Evolutionary conservation across 2,797 vertebrate genomes (phyloP).

Genomic region (Synanceia verrucosa): DNA sequence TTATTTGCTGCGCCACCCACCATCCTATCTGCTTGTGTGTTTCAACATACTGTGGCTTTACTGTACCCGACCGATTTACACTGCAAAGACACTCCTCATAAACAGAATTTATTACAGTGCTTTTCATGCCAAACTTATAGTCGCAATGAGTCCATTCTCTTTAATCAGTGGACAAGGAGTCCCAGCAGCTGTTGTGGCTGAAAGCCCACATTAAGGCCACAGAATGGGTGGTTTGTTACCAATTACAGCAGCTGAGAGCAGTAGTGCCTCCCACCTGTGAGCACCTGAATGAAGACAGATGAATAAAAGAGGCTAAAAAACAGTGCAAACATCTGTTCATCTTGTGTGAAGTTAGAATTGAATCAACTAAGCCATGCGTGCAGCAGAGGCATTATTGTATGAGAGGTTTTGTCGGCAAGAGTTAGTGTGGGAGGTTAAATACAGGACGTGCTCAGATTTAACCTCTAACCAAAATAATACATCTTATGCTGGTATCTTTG

Average conservation of each 20-base stretch:
- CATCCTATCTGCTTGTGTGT: conserved; percentile 39
- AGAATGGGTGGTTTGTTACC: neutral
- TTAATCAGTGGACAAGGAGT: conserved; percentile 3
- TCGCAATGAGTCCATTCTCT: neutral
- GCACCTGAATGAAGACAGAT: conserved; percentile 21
- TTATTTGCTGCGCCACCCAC: conserved; percentile 56
- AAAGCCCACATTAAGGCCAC: conserved; percentile 5
- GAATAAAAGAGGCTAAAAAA: conserved; percentile 14
- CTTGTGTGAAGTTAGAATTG: neutral
- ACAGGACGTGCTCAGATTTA: conserved; percentile 3
- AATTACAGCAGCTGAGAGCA: conserved; percentile 28
- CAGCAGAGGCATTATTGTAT: conserved; percentile 6
- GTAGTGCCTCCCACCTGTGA: conserved; percentile 13
- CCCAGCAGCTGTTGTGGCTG: conserved; percentile 1
- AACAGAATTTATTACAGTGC: conserved; percentile 3
- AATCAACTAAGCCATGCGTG: conserved; percentile 6
- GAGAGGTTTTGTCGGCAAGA: neutral
- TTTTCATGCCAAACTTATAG: conserved; percentile 12
- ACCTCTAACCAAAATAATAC: conserved; percentile 7
- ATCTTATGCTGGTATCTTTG: neutral
- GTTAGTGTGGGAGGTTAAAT: conserved; percentile 14
- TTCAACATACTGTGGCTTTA: conserved; percentile 17
- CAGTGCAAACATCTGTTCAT: conserved; percentile 2
- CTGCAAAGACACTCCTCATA: neutral
- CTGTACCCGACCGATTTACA: conserved; percentile 15